Base-by-base conservation (phyloP, 1,140 invertebrate species). In the Coptotermes formosanus region DNA sequence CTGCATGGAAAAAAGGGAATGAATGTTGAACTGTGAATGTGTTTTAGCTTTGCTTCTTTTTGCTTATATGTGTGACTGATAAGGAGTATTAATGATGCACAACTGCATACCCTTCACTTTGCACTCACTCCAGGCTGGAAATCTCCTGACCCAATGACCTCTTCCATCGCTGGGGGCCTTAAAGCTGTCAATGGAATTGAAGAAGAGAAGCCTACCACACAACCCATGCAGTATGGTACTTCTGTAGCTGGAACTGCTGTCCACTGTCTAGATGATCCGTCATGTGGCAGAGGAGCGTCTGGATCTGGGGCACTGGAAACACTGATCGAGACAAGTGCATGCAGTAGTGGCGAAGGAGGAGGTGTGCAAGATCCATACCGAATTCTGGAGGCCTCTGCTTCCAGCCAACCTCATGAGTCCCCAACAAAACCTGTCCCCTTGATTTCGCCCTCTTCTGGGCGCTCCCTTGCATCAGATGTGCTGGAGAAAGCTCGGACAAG, bases 401-500 rank as follows among this genome's bases (percentile, higher is more conserved):
- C 90, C 81, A 86, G 64, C 83, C 69, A 86, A 44, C 44, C 52
- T 55, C 83, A 84, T 16, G 83, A 84, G 45, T 52, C 83, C 52
- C 44, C 45, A 52, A 82, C 82, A 11, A 84, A 89, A 90, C 52
- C 89, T 90, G 84, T 89, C 89, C 86, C 90, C 90, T 85, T 89
- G 88, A 87, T 90, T 86, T 91, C 91, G 87, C 89, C 92, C 12
- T 90, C 92, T 86, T 84, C 92, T 89, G 93, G 90, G 90, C 92
- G 89, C 88, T 94, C 88, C 82, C 88, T 92, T 64, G 95, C 96
- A 11, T 94, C 94, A 38, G 96, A 97, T 88, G 95, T 96, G 44
- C 91, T 97, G 44, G 96, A 97, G 89, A 94, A 95, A 88, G 96
- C 96, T 87, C 94, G 95, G 86, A 96, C 94, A 90, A 94, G 96